Evolutionary conservation across 2,888 invertebrate genomes (phyloP).

Genomic region (Helleia helle): DNA sequence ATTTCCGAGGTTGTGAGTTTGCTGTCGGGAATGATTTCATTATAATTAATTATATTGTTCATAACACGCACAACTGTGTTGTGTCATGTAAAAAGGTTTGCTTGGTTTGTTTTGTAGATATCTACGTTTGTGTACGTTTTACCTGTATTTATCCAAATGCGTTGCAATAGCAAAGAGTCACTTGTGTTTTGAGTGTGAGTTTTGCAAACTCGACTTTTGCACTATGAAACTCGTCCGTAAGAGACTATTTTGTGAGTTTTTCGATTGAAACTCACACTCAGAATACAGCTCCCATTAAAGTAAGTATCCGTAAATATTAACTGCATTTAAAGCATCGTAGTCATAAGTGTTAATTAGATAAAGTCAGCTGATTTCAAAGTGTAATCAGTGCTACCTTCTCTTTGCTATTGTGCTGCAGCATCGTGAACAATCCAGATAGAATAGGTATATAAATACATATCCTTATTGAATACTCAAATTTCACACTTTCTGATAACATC

Average conservation of each 20-base stretch:
- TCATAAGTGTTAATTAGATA: slow-evolving; percentile 37
- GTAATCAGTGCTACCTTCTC: slow-evolving; percentile 22
- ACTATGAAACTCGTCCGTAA: slow-evolving; percentile 5
- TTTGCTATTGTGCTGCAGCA: slow-evolving; percentile 62
- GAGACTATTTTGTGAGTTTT: neutral
- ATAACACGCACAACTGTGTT: slow-evolving; percentile 63
- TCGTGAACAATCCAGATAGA: slow-evolving; percentile 56
- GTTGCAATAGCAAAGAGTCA: slow-evolving; percentile 59
- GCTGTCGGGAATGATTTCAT: slow-evolving; percentile 70
- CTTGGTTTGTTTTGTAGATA: slow-evolving; percentile 63
- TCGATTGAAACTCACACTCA: neutral
- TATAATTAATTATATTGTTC: slow-evolving; percentile 50
- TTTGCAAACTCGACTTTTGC: slow-evolving; percentile 21
- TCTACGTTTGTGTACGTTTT: slow-evolving; percentile 56
- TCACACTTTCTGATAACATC: slow-evolving; percentile 60
- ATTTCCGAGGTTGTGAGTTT: slow-evolving; percentile 72
- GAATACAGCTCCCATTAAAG: neutral
- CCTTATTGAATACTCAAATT: slow-evolving; percentile 69
- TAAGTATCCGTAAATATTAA: slow-evolving; percentile 15
- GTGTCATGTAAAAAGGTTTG: slow-evolving; percentile 62
- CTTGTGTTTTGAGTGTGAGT: neutral
- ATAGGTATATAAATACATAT: slow-evolving; percentile 67
- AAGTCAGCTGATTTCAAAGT: slow-evolving; percentile 12
- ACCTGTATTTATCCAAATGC: slow-evolving; percentile 52
- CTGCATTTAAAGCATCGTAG: slow-evolving; percentile 65